Conservation (phyloP, 2,113 vertebrate species). For the Melierax canorus region DNA sequence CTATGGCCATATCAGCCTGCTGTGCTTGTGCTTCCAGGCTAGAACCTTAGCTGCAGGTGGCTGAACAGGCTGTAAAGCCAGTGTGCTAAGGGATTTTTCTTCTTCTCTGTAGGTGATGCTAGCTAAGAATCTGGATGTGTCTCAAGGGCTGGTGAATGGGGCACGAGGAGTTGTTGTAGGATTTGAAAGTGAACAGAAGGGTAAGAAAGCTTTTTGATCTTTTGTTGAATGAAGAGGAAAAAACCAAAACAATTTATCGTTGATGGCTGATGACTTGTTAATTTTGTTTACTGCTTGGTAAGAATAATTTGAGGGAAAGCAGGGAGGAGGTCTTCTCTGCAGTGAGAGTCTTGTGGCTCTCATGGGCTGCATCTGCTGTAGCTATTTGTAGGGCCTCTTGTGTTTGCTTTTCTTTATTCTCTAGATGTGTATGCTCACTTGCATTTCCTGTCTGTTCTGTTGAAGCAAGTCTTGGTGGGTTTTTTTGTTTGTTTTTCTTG, state of each 20-base stretch:
- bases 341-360: neutral
- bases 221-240: neutral
- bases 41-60: neutral
- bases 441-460: neutral
- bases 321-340: neutral
- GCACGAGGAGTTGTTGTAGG: constrained; percentile 88
- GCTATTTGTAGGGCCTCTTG: neutral
- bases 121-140: constrained; percentile 90
- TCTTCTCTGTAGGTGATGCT: constrained; percentile 87
- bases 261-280: neutral
- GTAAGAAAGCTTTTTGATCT: constrained; percentile 57
- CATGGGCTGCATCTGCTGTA: neutral
- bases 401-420: neutral
- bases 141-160: constrained; percentile 91
- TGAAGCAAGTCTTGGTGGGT: neutral
- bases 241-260: neutral
- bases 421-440: neutral
- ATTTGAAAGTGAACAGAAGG: constrained; percentile 83
- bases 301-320: neutral
- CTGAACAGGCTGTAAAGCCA: neutral
- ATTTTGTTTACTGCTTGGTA: neutral
- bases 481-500: neutral
- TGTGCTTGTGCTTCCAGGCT: neutral
- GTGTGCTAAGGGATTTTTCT: neutral
- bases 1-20: neutral